Percentiles rank a stretch among this genome's conserved stretches.
Evolutionary conservation across 2,113 vertebrate genomes (phyloP).

Genomic region (Thryonomys swinderianus): DNA sequence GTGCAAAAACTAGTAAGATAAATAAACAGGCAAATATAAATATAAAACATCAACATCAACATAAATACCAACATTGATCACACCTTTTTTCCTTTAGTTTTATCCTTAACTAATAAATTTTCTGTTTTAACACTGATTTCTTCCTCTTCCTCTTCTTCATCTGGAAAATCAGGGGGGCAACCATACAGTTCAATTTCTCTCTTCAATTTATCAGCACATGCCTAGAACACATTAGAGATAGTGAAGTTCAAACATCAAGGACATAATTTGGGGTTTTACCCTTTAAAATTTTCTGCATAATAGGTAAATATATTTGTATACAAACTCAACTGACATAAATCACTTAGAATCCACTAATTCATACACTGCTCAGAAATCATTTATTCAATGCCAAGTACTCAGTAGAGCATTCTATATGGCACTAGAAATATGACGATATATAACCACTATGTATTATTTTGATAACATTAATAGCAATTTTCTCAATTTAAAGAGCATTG

Average conservation of each 20-base stretch:
- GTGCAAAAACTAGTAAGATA: neutral
- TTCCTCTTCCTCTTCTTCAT: conserved; percentile 95
- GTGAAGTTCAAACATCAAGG: conserved; percentile 46
- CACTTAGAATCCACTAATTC: conserved; percentile 45
- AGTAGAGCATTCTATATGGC: neutral
- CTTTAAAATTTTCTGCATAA: neutral
- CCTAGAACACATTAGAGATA: conserved; percentile 84
- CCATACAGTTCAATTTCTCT: conserved; percentile 97
- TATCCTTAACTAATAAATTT: conserved; percentile 95
- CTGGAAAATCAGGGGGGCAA: conserved; percentile 96
- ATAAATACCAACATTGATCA: conserved; percentile 29
- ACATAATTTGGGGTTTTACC: neutral
- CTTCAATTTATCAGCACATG: conserved; percentile 98
- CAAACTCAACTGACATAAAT: conserved; percentile 38
- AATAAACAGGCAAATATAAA: conserved; percentile 27
- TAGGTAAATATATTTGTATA: neutral
- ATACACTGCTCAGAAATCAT: neutral
- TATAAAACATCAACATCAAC: neutral
- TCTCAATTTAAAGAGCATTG: conserved; percentile 56
- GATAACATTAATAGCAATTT: neutral
- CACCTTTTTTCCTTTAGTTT: conserved; percentile 98
- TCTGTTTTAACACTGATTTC: conserved; percentile 84
- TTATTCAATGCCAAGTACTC: conserved; percentile 35
- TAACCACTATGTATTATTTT: neutral
- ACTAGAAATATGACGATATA: neutral